These are phyloP conservation scores for Leuciscus waleckii DNA, from an alignment of 2,797 vertebrate genomes.

Conservation along the genomic window DNA sequence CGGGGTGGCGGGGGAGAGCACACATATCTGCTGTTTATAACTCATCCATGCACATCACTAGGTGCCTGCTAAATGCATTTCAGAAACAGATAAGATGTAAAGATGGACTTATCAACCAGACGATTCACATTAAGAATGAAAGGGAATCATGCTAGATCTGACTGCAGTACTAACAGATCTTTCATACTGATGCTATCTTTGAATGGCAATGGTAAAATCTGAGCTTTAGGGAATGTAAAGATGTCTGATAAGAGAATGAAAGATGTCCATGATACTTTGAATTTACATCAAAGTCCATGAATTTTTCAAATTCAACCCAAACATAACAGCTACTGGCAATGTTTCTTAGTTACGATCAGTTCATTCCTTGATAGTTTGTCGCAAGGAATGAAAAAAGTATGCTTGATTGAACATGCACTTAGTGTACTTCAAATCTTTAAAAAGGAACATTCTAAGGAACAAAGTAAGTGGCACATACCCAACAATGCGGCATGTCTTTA, in stretches of 20 bases:
- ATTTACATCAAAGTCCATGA: too few relatives aligned
- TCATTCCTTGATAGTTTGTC: not conserved
- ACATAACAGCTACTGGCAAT: not conserved
- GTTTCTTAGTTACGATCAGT: not conserved
- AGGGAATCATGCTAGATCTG: not conserved
- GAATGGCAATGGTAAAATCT: constrained; percentile 5
- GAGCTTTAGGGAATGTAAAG: not conserved
- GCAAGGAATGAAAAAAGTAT: not conserved
- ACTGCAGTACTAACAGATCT: constrained; percentile 7
- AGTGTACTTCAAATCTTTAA: not conserved
- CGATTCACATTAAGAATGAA: not conserved
- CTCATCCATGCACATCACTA: not conserved
- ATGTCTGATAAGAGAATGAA: constrained; percentile 19
- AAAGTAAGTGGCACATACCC: too few relatives aligned
- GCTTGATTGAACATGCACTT: not conserved
- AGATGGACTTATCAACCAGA: not conserved
- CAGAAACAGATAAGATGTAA: not conserved
- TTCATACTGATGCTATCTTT: constrained; percentile 1
- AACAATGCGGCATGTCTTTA: too few relatives aligned
- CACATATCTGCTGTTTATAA: not conserved
- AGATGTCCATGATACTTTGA: not conserved
- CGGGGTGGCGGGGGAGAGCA: not conserved
- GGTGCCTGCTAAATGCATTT: not conserved
- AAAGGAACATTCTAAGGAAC: not conserved
- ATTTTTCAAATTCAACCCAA: not conserved